Conservation (phyloP, 2,888 invertebrate species). For the Dryadula phaetusa region DNA sequence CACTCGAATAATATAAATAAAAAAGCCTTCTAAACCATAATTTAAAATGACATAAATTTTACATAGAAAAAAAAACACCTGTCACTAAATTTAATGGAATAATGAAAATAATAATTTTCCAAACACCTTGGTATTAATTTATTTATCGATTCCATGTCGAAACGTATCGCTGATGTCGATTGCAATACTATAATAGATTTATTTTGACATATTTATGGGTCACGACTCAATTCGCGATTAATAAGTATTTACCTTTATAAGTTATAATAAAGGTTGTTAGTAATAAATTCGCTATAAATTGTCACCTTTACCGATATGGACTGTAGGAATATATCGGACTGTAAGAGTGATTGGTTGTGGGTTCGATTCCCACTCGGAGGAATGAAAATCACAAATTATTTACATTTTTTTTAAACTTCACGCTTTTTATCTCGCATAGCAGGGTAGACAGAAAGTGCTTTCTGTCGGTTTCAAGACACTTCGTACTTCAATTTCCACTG, state of each 20-base stretch:
- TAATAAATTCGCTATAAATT: conserved; percentile 5
- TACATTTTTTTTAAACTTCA: background rate
- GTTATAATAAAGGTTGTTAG: conserved; percentile 19
- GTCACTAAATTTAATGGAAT: background rate
- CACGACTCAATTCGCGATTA: conserved; percentile 42
- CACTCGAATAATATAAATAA: too few species aligned
- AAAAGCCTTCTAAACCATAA: too few species aligned
- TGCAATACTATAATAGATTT: conserved; percentile 66
- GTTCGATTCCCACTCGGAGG: too few species aligned
- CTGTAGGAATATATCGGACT: too few species aligned
- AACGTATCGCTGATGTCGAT: conserved; percentile 72
- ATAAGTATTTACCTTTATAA: conserved; percentile 31
- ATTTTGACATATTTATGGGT: conserved; percentile 57
- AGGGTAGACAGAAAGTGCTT: too few species aligned
- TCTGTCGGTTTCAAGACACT: too few species aligned
- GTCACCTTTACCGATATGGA: too few species aligned
- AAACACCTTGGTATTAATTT: conserved; percentile 39
- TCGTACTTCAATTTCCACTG: too few species aligned
- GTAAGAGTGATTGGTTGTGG: too few species aligned
- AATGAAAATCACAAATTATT: too few species aligned
- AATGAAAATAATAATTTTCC: background rate
- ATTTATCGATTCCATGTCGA: conserved; percentile 67
- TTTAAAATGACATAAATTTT: background rate
- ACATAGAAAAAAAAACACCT: background rate
- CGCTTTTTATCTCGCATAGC: too few species aligned